Evolutionary conservation across 2,888 invertebrate genomes (phyloP).

Genomic region (Drosophila kanekoi): DNA sequence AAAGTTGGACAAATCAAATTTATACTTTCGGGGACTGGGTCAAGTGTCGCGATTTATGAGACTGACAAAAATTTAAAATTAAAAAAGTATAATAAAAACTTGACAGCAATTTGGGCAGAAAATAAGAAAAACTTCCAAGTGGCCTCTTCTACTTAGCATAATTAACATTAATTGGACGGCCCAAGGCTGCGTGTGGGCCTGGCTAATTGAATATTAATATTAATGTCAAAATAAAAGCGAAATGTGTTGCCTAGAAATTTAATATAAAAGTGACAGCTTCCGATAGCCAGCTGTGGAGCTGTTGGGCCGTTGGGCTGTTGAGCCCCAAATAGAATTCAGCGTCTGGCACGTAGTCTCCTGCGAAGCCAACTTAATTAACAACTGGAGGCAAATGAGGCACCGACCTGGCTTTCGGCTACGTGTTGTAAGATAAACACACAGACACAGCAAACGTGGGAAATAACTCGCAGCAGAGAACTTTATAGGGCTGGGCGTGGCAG

Average conservation of each 20-base stretch:
- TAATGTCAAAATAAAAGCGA: conserved; percentile 66
- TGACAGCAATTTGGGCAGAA: conserved; percentile 18
- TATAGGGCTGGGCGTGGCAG: conserved; percentile 10
- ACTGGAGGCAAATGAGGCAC: conserved; percentile 52
- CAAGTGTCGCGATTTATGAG: conserved; percentile 38
- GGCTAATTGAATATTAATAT: conserved; percentile 78
- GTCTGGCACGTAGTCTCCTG: conserved; percentile 25
- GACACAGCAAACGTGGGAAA: conserved; percentile 6
- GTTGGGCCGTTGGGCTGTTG: background rate
- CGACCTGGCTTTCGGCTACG: conserved; percentile 49
- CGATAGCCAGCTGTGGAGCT: conserved; percentile 22
- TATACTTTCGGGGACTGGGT: conserved; percentile 20
- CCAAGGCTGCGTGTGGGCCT: conserved; percentile 38
- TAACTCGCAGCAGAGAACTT: background rate
- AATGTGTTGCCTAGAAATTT: conserved; percentile 54
- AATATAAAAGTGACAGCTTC: conserved; percentile 65
- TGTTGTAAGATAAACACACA: conserved; percentile 63
- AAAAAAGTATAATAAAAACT: conserved; percentile 3
- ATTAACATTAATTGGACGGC: conserved; percentile 53
- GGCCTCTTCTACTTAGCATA: conserved; percentile 55
- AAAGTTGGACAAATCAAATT: conserved; percentile 58
- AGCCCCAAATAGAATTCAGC: background rate
- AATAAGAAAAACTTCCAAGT: conserved; percentile 29
- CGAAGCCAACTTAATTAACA: conserved; percentile 64
- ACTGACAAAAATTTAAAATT: conserved; percentile 13